These are phyloP conservation scores for Calephelis virginiensis DNA, from an alignment of 1,140 invertebrate species.

Conservation along the genomic window DNA sequence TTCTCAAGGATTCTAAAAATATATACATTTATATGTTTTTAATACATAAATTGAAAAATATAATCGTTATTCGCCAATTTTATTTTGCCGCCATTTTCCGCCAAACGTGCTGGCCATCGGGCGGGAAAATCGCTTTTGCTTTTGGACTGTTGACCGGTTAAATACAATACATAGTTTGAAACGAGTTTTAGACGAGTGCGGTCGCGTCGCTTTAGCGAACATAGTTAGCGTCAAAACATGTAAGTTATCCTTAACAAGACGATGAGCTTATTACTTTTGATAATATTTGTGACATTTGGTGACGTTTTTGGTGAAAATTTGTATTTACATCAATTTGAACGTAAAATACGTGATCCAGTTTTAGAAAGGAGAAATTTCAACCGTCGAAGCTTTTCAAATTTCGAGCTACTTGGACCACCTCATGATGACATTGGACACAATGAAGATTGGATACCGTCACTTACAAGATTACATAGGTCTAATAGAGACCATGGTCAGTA, in stretches of 20 bases:
- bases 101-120: too few relatives aligned
- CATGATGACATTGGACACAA: not conserved
- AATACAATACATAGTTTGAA: not conserved
- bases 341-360: not conserved
- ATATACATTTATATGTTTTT: too few relatives aligned
- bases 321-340: not conserved
- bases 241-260: slow-evolving; percentile 6
- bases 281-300: not conserved
- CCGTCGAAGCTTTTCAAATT: not conserved
- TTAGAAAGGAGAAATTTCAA: slow-evolving; percentile 6
- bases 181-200: slow-evolving; percentile 13
- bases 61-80: too few relatives aligned
- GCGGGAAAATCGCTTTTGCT: too few relatives aligned
- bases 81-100: too few relatives aligned
- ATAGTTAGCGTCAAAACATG: slow-evolving; percentile 2
- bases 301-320: slow-evolving; percentile 11
- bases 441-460: not conserved
- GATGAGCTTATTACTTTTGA: not conserved
- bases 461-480: not conserved
- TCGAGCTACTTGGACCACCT: not conserved
- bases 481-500: not conserved
- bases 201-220: not conserved
- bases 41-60: too few relatives aligned
- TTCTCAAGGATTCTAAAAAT: too few relatives aligned
- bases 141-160: too few relatives aligned